Percentiles rank a stretch among this genome's conserved stretches.
These are phyloP conservation scores for Dryas iulia DNA, from an alignment of 1,140 invertebrate species.

Conservation along the genomic window DNA sequence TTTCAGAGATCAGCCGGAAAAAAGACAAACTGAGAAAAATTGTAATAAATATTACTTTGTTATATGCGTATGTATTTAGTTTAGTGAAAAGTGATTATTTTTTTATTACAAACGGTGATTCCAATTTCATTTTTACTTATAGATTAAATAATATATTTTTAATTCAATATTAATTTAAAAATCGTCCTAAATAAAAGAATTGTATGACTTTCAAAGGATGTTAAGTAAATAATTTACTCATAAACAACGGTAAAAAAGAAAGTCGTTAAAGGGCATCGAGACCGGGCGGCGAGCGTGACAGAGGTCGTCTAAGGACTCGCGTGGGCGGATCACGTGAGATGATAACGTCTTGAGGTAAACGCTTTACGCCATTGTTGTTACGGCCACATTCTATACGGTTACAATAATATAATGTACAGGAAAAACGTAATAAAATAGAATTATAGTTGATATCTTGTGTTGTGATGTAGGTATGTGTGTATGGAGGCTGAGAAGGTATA, in stretches of 20 bases:
- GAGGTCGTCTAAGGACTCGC: constrained; percentile 6
- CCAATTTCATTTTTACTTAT: no score
- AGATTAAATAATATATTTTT: no score
- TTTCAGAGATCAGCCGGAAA: no score
- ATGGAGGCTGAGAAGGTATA: not conserved
- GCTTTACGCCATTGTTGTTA: not conserved
- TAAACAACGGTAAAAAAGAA: not conserved
- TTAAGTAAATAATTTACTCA: not conserved
- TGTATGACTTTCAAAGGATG: not conserved
- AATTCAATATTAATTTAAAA: no score
- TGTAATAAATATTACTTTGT: no score
- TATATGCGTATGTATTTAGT: no score
- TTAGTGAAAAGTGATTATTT: no score
- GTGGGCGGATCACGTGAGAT: constrained; percentile 13
- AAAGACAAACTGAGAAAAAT: no score
- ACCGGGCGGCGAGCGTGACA: constrained; percentile 7
- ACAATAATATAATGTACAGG: not conserved
- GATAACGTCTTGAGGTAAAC: not conserved
- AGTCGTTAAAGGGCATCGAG: not conserved
- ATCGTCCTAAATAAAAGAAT: not conserved
- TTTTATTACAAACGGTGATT: no score
- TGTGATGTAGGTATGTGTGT: not conserved
- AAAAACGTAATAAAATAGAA: not conserved
- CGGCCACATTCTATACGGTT: not conserved
- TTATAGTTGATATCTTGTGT: not conserved